Evolutionary conservation across 1,140 invertebrate genomes (phyloP).

Genomic region (Catajapyx aquilonaris): DNA sequence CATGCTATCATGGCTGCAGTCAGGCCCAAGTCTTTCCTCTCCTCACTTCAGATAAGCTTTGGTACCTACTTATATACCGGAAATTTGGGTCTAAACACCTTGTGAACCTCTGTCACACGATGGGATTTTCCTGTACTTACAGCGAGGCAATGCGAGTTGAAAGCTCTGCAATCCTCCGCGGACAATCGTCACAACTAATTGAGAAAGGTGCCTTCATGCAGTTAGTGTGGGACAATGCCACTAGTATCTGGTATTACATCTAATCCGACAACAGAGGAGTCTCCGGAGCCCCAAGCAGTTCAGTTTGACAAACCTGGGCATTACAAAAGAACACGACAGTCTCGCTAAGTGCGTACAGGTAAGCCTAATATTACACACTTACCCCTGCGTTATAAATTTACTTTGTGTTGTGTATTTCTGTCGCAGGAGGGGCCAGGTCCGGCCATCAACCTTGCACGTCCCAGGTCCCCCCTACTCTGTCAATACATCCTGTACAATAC

Average conservation of each 20-base stretch:
- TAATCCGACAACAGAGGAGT: conserved; percentile 6
- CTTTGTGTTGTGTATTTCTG: conserved; percentile 5
- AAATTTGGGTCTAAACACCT: conserved; percentile 7
- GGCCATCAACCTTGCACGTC: conserved; percentile 1
- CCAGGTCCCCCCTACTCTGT: conserved; percentile 2
- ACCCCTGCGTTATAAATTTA: conserved; percentile 6
- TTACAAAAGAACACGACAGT: conserved; percentile 5
- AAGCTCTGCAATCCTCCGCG: conserved; percentile 8
- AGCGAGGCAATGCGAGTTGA: conserved; percentile 8
- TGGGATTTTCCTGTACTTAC: conserved; percentile 10
- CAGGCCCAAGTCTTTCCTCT: conserved; percentile 6
- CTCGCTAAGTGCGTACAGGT: conserved; percentile 5
- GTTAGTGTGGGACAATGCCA: conserved; percentile 9
- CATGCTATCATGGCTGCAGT: conserved; percentile 9
- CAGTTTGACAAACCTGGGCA: conserved; percentile 1
- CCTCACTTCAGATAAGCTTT: no score
- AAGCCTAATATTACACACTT: conserved; percentile 4
- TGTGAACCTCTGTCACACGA: conserved; percentile 4
- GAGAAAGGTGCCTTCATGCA: conserved; percentile 9
- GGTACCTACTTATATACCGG: no score
- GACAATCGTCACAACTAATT: conserved; percentile 7
- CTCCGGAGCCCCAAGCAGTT: conserved; percentile 4
- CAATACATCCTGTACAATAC: conserved; percentile 4
- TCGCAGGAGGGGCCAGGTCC: conserved; percentile 5
- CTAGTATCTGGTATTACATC: conserved; percentile 4